These are phyloP conservation scores for Melipona beecheii DNA, from an alignment of 2,888 invertebrate genomes.

Conservation along the genomic window DNA sequence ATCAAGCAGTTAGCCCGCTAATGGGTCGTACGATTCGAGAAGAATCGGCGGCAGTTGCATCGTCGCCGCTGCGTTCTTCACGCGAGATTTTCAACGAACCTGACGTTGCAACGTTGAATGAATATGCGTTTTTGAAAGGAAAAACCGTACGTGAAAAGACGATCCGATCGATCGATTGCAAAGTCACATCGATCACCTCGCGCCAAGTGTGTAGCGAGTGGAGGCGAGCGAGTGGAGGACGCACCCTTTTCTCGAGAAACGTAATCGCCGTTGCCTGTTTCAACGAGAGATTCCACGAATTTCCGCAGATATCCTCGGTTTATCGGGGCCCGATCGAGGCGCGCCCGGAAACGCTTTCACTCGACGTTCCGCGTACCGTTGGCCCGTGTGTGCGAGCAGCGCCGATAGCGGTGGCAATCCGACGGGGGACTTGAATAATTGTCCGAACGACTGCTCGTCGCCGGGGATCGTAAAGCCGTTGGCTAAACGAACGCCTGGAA, in stretches of 20 bases:
- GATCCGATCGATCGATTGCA: constrained; percentile 64
- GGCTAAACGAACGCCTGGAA: background rate
- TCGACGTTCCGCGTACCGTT: background rate
- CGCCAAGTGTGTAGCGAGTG: background rate
- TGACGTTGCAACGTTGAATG: too few species aligned
- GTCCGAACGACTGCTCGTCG: constrained; percentile 7
- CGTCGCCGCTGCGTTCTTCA: background rate
- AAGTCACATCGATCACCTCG: constrained; percentile 66
- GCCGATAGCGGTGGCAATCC: background rate
- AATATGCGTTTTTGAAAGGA: too few species aligned
- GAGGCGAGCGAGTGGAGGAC: constrained; percentile 28
- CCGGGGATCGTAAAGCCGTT: background rate
- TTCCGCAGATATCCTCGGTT: constrained; percentile 10
- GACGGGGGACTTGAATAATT: background rate
- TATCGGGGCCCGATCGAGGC: background rate
- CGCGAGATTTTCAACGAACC: too few species aligned
- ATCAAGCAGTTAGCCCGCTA: constrained; percentile 50
- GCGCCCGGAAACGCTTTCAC: background rate
- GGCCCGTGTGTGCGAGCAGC: background rate
- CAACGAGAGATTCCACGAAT: constrained; percentile 26
- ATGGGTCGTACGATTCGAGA: constrained; percentile 47
- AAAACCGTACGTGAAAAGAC: background rate
- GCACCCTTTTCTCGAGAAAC: constrained; percentile 20
- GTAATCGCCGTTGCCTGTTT: constrained; percentile 3
- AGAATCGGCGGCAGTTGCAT: constrained; percentile 18